phyloP scores from a whole-genome alignment of 30 jellyfish, hydroid and myxozoan genomes.

The Aurelia coerulea region DNA sequence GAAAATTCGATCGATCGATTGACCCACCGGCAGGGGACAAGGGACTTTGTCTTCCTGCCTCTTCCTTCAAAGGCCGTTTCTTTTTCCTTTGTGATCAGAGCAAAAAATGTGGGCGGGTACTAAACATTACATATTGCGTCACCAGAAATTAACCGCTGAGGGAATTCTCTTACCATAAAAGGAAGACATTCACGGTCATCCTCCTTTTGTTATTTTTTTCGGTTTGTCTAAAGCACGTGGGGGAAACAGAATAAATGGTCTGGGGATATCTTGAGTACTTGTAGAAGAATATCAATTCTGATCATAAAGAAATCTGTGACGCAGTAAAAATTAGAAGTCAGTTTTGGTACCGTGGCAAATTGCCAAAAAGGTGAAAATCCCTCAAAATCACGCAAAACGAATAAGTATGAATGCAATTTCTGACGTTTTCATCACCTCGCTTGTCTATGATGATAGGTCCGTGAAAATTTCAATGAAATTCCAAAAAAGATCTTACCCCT shows the following conservation, averaged over 20 bases:
- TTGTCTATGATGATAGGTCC: too few relatives aligned
- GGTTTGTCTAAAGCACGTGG: too few relatives aligned
- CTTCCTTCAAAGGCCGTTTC: too few relatives aligned
- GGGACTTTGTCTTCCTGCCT: too few relatives aligned
- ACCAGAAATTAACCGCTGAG: not conserved
- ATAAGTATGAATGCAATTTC: not conserved
- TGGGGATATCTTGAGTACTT: slow-evolving; percentile 6
- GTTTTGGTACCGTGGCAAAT: not conserved
- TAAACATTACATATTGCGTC: slow-evolving; percentile 28
- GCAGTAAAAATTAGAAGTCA: slow-evolving; percentile 34
- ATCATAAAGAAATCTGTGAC: slow-evolving; percentile 3
- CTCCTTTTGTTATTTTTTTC: too few relatives aligned
- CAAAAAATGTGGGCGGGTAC: slow-evolving; percentile 68
- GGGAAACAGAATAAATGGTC: not conserved
- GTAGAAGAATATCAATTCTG: slow-evolving; percentile 12
- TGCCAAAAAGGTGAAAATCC: not conserved
- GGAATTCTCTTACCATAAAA: slow-evolving; percentile 31
- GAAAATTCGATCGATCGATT: slow-evolving; percentile 16
- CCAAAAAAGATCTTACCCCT: not conserved
- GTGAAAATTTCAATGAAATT: not conserved
- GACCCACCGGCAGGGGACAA: too few relatives aligned
- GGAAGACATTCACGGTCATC: not conserved
- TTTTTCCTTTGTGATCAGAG: too few relatives aligned
- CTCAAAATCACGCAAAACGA: not conserved
- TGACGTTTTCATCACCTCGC: too few relatives aligned